Percentiles rank a stretch among this genome's conserved stretches.
phyloP scores from a whole-genome alignment of 2,888 invertebrate genomes.

The Patella ulyssiponensis region DNA sequence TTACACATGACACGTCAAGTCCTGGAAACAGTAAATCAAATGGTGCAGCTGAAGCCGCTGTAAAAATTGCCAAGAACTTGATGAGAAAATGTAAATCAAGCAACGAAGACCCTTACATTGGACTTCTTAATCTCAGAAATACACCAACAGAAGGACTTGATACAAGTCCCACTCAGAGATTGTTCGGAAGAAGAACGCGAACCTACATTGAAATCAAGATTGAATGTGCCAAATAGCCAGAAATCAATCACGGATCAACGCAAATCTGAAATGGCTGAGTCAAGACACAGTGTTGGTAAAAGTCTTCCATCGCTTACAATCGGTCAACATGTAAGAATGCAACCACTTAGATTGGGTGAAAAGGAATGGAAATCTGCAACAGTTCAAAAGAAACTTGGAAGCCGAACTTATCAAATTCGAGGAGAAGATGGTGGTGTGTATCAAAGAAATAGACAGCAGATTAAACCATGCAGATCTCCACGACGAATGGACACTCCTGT shows the following conservation, averaged over 20 bases:
- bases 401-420: too few species aligned
- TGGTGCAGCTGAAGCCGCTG: constrained; percentile 21
- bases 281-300: too few species aligned
- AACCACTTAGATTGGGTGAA: neutral
- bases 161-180: neutral
- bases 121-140: too few species aligned
- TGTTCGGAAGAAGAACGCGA: neutral
- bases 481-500: neutral
- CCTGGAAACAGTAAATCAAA: too few species aligned
- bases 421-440: neutral
- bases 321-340: neutral
- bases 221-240: neutral
- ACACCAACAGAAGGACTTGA: constrained; percentile 15
- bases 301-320: neutral
- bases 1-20: too few species aligned
- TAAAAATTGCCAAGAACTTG: constrained; percentile 21
- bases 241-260: neutral
- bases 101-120: constrained; percentile 15
- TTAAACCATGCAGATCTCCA: neutral
- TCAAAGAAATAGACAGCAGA: neutral
- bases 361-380: neutral
- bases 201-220: neutral
- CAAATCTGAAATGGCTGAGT: neutral
- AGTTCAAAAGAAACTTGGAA: neutral
- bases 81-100: constrained; percentile 16